phyloP scores from a whole-genome alignment of 1,140 invertebrate species.

The Bombus waltoni region DNA sequence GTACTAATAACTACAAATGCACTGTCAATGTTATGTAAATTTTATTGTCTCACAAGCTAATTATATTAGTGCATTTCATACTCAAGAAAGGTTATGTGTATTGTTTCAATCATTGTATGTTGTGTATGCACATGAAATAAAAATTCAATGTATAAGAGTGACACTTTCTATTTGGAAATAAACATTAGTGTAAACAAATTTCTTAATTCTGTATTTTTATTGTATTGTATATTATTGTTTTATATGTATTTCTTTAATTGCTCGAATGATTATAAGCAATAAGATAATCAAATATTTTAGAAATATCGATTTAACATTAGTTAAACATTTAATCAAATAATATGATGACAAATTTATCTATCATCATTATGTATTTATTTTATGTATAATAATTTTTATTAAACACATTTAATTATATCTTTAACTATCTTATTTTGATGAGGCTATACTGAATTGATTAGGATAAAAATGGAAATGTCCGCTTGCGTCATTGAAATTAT shows the following conservation, averaged over 20 bases:
- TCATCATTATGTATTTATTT: not conserved
- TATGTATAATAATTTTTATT: not conserved
- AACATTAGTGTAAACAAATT: not conserved
- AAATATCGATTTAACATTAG: too few relatives aligned
- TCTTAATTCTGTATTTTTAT: not conserved
- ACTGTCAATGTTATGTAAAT: not conserved
- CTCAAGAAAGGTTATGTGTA: constrained; percentile 9
- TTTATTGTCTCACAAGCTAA: not conserved
- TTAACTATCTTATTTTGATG: not conserved
- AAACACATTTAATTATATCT: not conserved
- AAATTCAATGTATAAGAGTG: not conserved
- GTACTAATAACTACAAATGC: not conserved
- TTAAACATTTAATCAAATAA: not conserved
- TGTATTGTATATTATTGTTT: not conserved
- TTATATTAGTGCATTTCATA: not conserved
- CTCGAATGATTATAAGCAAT: not conserved
- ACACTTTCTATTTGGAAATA: not conserved
- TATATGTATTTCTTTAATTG: not conserved
- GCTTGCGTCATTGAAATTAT: constrained; percentile 42
- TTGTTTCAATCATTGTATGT: not conserved
- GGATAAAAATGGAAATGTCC: not conserved
- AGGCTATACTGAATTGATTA: not conserved
- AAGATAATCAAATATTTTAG: not conserved
- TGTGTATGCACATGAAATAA: not conserved
- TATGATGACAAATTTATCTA: not conserved